These are phyloP conservation scores for Phlogophora meticulosa DNA, from an alignment of 2,888 invertebrate species.

Conservation along the genomic window DNA sequence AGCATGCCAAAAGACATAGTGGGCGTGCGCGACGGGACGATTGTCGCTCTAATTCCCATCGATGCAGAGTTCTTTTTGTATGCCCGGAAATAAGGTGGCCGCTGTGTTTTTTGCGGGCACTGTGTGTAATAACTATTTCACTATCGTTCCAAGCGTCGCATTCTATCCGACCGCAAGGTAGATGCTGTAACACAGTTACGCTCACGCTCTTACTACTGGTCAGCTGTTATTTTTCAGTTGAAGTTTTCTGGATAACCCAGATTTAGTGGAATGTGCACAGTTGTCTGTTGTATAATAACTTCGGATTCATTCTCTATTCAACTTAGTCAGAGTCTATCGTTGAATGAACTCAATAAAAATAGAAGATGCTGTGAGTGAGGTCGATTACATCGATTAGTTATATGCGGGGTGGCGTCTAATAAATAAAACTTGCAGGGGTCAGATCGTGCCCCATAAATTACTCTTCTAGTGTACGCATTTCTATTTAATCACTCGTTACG, in stretches of 20 bases:
- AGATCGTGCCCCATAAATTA: conserved; percentile 79
- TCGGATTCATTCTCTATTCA: conserved; percentile 44
- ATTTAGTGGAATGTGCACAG: conserved; percentile 25
- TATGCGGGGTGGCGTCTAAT: conserved; percentile 69
- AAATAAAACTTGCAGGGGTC: conserved; percentile 79
- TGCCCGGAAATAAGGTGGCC: conserved; percentile 63
- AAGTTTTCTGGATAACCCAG: conserved; percentile 36
- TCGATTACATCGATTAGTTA: conserved; percentile 55
- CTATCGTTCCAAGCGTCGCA: conserved; percentile 83
- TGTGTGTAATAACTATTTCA: conserved; percentile 84
- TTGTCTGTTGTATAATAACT: conserved; percentile 12
- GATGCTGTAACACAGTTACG: conserved; percentile 79
- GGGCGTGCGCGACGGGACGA: conserved; percentile 62
- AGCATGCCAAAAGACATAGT: conserved; percentile 75
- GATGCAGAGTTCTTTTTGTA: conserved; percentile 72
- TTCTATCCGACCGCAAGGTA: conserved; percentile 76
- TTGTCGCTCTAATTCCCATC: conserved; percentile 73
- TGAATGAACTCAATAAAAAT: conserved; percentile 59
- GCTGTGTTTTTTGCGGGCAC: conserved; percentile 74
- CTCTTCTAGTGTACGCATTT: conserved; percentile 78
- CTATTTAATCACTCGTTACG: conserved; percentile 83
- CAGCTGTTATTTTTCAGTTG: conserved; percentile 31
- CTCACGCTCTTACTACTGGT: conserved; percentile 64
- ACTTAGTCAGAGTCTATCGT: conserved; percentile 27
- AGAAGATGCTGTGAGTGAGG: conserved; percentile 44